Percentiles rank a stretch among this genome's conserved stretches.
Evolutionary conservation across 1,140 invertebrate species (phyloP).

Genomic region (Lepeophtheirus salmonis): DNA sequence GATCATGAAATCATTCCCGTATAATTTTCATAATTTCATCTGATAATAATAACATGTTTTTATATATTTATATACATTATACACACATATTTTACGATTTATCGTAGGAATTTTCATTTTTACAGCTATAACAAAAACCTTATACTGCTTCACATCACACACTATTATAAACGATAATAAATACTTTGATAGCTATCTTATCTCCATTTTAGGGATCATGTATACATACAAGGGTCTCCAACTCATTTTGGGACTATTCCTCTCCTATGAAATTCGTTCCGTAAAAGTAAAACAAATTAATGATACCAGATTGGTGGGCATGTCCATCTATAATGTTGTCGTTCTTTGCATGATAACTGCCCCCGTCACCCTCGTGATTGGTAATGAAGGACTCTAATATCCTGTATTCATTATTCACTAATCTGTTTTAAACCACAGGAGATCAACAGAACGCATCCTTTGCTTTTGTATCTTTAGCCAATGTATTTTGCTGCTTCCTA

Average conservation of each 20-base stretch:
- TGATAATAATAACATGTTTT: too few species aligned
- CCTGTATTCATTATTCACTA: background rate
- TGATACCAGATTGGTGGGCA: slow-evolving; percentile 90
- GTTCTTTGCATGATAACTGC: slow-evolving; percentile 90
- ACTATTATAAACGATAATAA: too few species aligned
- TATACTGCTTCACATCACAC: too few species aligned
- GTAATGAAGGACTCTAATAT: slow-evolving; percentile 25
- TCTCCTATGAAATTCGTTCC: slow-evolving; percentile 91
- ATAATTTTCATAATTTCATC: too few species aligned
- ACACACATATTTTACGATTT: too few species aligned
- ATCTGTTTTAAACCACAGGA: background rate
- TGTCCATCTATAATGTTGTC: slow-evolving; percentile 98
- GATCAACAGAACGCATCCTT: slow-evolving; percentile 89
- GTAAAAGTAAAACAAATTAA: slow-evolving; percentile 54
- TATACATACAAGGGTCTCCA: slow-evolving; percentile 93
- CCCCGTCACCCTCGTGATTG: slow-evolving; percentile 87
- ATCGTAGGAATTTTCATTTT: too few species aligned
- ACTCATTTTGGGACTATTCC: slow-evolving; percentile 83
- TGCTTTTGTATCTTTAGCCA: slow-evolving; percentile 81
- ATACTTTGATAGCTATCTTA: too few species aligned
- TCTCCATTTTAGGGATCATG: slow-evolving; percentile 49
- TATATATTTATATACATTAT: too few species aligned
- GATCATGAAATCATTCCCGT: too few species aligned
- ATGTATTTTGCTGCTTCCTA: slow-evolving; percentile 88
- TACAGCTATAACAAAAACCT: too few species aligned